Conservation (phyloP, 2,113 vertebrate species). For the Syngnathus typhle region DNA sequence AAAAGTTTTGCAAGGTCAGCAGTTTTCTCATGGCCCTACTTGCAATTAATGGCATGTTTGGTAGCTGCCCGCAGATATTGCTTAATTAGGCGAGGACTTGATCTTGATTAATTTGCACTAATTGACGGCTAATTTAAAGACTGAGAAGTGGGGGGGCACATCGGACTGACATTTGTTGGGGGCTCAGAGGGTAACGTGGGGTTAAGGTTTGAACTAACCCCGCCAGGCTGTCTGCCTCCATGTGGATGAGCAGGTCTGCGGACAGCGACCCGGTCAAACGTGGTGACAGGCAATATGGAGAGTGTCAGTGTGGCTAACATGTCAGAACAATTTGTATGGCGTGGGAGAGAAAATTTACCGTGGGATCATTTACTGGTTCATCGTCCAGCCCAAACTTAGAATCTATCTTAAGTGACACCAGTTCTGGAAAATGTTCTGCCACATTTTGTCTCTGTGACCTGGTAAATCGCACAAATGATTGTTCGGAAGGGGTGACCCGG, state of each 20-base stretch:
- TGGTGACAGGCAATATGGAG: constrained; percentile 58
- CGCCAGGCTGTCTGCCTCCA: constrained; percentile 2
- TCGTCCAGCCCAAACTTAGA: too few relatives aligned
- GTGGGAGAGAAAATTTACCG: not conserved
- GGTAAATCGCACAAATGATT: constrained; percentile 26
- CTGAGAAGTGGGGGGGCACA: constrained; percentile 71
- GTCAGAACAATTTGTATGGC: constrained; percentile 20
- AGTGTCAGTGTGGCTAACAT: constrained; percentile 42
- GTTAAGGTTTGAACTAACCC: constrained; percentile 57
- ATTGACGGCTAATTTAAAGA: constrained; percentile 99
- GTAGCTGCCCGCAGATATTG: constrained; percentile 90
- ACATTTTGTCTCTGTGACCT: constrained; percentile 5
- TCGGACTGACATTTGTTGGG: constrained; percentile 87
- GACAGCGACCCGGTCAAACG: constrained; percentile 35
- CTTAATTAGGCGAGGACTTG: constrained; percentile 99
- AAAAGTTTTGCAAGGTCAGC: constrained; percentile 81
- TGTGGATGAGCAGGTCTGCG: constrained; percentile 41
- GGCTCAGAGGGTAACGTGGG: constrained; percentile 73
- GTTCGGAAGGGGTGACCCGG: constrained; percentile 40
- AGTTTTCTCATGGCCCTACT: constrained; percentile 89
- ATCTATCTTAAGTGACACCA: not conserved
- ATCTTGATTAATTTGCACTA: constrained; percentile 99
- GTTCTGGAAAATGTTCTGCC: not conserved
- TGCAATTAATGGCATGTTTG: constrained; percentile 81
- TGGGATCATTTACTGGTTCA: too few relatives aligned